Evolutionary conservation across 2,113 vertebrate genomes (phyloP), one percentile per base, ranked within the genome.

Genomic region (Myotis brandtii): DNA sequence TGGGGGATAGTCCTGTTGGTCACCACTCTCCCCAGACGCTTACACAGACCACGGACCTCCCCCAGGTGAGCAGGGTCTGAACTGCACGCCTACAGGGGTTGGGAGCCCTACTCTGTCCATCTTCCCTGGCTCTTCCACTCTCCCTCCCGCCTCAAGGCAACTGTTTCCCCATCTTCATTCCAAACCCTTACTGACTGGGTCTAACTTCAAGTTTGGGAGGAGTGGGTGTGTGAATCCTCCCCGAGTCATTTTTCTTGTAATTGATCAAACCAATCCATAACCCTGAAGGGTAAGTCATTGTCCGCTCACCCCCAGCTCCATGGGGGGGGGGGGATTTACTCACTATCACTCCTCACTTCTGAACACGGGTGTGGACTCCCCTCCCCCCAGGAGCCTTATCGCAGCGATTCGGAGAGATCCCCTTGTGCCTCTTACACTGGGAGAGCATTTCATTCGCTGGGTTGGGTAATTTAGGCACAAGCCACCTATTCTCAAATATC

Each of bases 31-130:
- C 23, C 54, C 40, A 27, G 8, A 21, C 3, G 37, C 16, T 11
- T 6, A 52, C n/a, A 48, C 21, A 50, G 30, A n/a, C 23, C 46
- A 7, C 0, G 13, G 72, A 21, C 48, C 9, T 32, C 50, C 30
- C n/a, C 10, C 3, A n/a, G 4, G 2, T 10, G 21, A 62, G 64
- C n/a, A 18, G n/a, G 23, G 34, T 7, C 40, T 46, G 54, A 52
- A 50, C 25, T 25, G 20, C 27, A 59, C 40, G 2, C 2, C 23
- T 3, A 5, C 17, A 30, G 0, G 0, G 9, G 4, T 8, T 0
- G 1, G 9, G 62, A 52, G 46, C 10, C 9, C 70, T 9, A 3
- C 7, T 79, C 50, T 21, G 5, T 14, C 18, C 27, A 18, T 14
- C 77, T 25, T 72, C 73, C 23, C 25, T 7, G 4, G 20, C 64